Base-by-base conservation (phyloP, 1,140 invertebrate genomes). In the Atta texana region DNA sequence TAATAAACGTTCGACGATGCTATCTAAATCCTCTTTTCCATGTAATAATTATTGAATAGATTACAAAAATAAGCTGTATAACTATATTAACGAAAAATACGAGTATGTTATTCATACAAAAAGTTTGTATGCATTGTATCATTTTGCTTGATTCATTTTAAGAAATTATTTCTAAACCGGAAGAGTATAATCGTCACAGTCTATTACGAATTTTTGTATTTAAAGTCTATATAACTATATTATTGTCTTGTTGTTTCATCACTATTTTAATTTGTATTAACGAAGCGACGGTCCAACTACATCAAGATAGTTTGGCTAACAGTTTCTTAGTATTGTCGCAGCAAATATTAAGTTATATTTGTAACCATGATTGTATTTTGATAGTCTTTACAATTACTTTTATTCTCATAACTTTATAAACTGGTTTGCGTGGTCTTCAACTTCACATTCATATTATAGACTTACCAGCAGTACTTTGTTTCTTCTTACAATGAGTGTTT, bases 341-440 rank as follows among this genome's bases (percentile, higher is more conserved):
- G 21, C 21, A 68, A 68, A 68, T 69, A 69, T 69, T 24, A 24
- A 51, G 21, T 69, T 69, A 69, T 21, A 31, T 12, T 18, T 39
- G 18, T 34, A 21, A 10, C 16, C 28, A 16, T 31, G 61, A 64
- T 3, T 51, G 3, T 31, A 39, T 69, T 69, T 49, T 51, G 21
- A 49, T 21, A 39, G n/a, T 39, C 31, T 8, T 34, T 21, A 68
- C 14, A 21, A 21, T 1, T 28, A 61, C 16, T 39, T 21, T 21
- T 31, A 31, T 39, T 44, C 39, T 44, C 21, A 5, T 51, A n/a
- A 69, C 14, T 69, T 69, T 51, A 18, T 51, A 24, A 24, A 51
- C 12, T 69, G 14, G 2, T 2, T 51, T 18, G 12, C 5, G 12
- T 49, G 21, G 2, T 44, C n/a, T 39, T 21, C 12, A 68, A 68